Evolutionary conservation across 2,113 vertebrate genomes (phyloP).

Genomic region (Uria lomvia): DNA sequence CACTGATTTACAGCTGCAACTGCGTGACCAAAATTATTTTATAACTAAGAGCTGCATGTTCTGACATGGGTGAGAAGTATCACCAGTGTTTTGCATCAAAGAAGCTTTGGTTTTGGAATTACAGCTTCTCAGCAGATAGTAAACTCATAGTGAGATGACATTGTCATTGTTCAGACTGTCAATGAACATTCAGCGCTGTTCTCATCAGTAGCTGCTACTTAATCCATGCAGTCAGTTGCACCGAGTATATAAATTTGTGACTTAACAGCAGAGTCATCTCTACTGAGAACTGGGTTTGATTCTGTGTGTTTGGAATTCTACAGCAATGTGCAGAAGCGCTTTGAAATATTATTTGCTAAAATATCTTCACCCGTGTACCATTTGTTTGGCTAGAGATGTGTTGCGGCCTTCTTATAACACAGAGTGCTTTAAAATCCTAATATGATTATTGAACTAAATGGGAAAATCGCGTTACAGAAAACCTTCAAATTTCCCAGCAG

Average conservation of each 20-base stretch:
- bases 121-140: not conserved
- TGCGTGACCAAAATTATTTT: not conserved
- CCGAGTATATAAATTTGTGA: not conserved
- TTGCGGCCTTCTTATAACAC: not conserved
- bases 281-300: not conserved
- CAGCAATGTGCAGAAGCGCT: not conserved
- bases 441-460: constrained; percentile 6
- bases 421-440: not conserved
- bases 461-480: constrained; percentile 2
- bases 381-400: not conserved
- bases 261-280: not conserved
- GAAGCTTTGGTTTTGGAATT: not conserved
- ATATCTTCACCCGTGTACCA: not conserved
- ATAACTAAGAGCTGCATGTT: not conserved
- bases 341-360: not conserved
- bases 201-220: not conserved
- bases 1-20: not conserved
- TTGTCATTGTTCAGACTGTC: not conserved
- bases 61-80: not conserved
- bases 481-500: constrained; percentile 49
- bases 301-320: not conserved
- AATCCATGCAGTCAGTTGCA: not conserved
- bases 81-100: not conserved
- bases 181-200: not conserved
- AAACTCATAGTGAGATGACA: not conserved